Evolutionary conservation across 2,797 vertebrate genomes (phyloP), one percentile per base, ranked within the genome.

Genomic region (Poeciliopsis presidionis): DNA sequence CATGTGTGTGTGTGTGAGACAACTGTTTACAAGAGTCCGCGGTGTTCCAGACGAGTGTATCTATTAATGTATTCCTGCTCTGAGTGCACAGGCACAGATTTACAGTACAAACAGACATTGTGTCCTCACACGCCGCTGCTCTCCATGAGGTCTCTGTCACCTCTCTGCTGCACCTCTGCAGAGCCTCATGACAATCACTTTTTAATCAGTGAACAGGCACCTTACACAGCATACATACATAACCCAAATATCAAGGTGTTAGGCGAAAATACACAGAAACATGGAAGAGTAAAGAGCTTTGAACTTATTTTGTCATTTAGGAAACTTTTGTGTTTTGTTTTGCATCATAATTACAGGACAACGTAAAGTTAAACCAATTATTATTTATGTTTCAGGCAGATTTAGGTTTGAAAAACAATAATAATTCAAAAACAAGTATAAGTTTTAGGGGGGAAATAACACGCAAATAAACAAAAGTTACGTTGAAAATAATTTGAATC

Each of bases 1-100:
- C 75, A n/a, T 8, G 28, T 91, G 28, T 72, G 82, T 46, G 46
- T 86, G 83, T 91, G 88, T 91, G 73, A 83, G 81, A 87, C 75
- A 75, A 22, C 88, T 94, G 93, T 95, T 95, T 95, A 96, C 95
- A 96, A 84, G 90, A 89, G 86, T 89, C 74, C 72, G 88, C 67
- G 43, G 72, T 78, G 86, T 86, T 89, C 86, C 81, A 92, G 93
- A 94, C 94, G 94, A 95, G 94, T 93, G 94, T 92, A 92, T 83
- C 90, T 87, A 94, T 95, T 95, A 92, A 95, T 93, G 92, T 94
- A 89, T 92, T 93, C 93, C 84, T 91, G 91, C 80, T 90, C 87
- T 61, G 87, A 92, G 89, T 84, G 88, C 84, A 89, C 82, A 80
- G 83, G 90, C 90, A 85, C 90, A 92, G 93, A 93, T 92, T 94